These are phyloP conservation scores for Scaptodrosophila lebanonensis DNA, from an alignment of 1,140 invertebrate genomes.

Conservation along the genomic window DNA sequence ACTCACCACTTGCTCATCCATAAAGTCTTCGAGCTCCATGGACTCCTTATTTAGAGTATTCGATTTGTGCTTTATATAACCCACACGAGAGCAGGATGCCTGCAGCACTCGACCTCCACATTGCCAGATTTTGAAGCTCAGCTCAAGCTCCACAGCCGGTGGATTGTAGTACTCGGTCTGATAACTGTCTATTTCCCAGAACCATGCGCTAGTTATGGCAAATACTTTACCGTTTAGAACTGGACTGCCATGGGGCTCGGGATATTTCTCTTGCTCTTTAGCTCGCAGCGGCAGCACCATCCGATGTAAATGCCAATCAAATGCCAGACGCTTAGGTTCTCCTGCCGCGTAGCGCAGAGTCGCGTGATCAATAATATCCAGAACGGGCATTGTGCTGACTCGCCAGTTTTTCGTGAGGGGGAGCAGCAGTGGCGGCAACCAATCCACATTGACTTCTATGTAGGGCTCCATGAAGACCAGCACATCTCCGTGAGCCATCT, in stretches of 20 bases:
- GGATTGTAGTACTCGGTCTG: constrained; percentile 86
- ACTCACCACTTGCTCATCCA: no score
- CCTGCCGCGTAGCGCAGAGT: constrained; percentile 50
- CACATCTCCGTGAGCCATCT: constrained; percentile 86
- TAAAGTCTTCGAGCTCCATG: no score
- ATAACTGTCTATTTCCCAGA: constrained; percentile 97
- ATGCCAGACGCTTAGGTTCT: constrained; percentile 84
- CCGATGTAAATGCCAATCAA: constrained; percentile 98
- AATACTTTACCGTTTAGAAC: constrained; percentile 97
- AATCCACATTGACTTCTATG: constrained; percentile 91
- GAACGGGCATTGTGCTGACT: constrained; percentile 93
- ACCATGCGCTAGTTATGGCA: constrained; percentile 91
- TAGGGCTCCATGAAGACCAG: constrained; percentile 96
- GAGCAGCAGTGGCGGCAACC: constrained; percentile 85
- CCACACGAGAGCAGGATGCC: constrained; percentile 94
- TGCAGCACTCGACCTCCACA: constrained; percentile 93
- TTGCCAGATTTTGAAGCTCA: constrained; percentile 94
- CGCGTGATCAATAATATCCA: constrained; percentile 77
- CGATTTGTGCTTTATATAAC: no score
- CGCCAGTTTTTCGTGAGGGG: constrained; percentile 84
- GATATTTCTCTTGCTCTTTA: constrained; percentile 86
- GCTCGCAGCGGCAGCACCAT: constrained; percentile 92
- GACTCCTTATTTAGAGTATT: no score
- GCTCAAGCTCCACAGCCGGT: constrained; percentile 94
- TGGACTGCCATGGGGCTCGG: constrained; percentile 91